Evolutionary conservation across 2,113 vertebrate genomes (phyloP).

Genomic region (Ellobius talpinus): DNA sequence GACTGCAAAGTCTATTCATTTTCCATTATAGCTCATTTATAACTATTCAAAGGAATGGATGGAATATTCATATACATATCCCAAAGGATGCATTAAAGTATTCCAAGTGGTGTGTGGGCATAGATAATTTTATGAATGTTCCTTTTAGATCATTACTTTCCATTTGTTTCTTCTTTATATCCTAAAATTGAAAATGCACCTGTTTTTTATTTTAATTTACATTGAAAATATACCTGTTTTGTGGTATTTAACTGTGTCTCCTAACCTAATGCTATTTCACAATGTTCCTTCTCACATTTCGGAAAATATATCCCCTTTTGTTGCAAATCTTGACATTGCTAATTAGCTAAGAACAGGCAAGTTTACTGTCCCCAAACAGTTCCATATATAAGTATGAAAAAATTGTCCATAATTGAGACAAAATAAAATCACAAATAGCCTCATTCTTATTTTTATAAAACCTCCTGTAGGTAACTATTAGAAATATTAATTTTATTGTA

Average conservation of each 20-base stretch:
- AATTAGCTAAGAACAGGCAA: neutral
- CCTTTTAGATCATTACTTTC: conserved; percentile 13
- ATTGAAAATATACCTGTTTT: conserved; percentile 14
- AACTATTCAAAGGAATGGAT: neutral
- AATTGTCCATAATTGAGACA: neutral
- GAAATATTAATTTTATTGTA: neutral
- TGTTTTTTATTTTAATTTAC: neutral
- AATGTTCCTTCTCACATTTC: neutral
- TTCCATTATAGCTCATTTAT: neutral
- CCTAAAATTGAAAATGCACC: neutral
- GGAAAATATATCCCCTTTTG: neutral
- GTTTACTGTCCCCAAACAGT: neutral
- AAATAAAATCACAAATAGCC: neutral
- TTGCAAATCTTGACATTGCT: neutral
- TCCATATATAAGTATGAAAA: neutral
- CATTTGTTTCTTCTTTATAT: neutral
- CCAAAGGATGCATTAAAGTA: neutral
- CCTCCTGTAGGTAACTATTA: neutral
- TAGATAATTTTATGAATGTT: conserved; percentile 3
- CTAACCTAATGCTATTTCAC: neutral
- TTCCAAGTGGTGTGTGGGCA: neutral
- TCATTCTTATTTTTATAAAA: neutral
- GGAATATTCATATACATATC: neutral
- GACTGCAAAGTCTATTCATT: neutral
- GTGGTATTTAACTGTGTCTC: neutral